Evolutionary conservation across 2,113 vertebrate species (phyloP).

Genomic region (Notothenia coriiceps): DNA sequence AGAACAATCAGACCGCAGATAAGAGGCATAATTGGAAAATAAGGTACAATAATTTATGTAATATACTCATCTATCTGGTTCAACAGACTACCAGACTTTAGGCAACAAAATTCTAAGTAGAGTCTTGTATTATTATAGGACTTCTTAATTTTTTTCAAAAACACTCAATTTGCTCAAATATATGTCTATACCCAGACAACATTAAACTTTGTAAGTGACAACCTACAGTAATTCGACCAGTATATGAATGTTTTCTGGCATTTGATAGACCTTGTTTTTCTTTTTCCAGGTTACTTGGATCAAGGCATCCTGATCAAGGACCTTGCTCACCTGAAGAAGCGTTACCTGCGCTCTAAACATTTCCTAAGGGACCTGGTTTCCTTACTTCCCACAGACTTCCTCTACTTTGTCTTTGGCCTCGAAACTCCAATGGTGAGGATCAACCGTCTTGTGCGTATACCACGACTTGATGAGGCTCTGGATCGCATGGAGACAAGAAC

Average conservation of each 20-base stretch:
- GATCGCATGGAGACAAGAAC: conserved; percentile 91
- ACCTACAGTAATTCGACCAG: neutral
- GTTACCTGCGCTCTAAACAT: conserved; percentile 83
- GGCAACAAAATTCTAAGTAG: no score
- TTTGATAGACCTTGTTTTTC: neutral
- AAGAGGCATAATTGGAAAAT: no score
- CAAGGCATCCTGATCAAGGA: conserved; percentile 90
- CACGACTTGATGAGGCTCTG: conserved; percentile 88
- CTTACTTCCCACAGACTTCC: conserved; percentile 88
- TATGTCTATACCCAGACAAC: no score
- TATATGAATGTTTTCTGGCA: neutral
- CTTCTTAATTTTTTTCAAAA: no score
- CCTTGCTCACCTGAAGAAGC: conserved; percentile 65
- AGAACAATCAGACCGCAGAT: no score
- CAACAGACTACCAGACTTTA: no score
- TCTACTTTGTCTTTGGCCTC: conserved; percentile 82
- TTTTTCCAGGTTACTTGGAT: conserved; percentile 87
- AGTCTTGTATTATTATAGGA: no score
- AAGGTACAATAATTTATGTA: no score
- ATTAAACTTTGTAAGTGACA: neutral
- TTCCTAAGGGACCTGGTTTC: conserved; percentile 86
- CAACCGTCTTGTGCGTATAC: conserved; percentile 88
- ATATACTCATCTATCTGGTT: no score
- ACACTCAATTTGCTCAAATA: no score
- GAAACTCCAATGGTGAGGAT: conserved; percentile 82